Evolutionary conservation across 2,113 vertebrate genomes (phyloP), one percentile per base, ranked within the genome.

Genomic region (Rhombomys opimus): DNA sequence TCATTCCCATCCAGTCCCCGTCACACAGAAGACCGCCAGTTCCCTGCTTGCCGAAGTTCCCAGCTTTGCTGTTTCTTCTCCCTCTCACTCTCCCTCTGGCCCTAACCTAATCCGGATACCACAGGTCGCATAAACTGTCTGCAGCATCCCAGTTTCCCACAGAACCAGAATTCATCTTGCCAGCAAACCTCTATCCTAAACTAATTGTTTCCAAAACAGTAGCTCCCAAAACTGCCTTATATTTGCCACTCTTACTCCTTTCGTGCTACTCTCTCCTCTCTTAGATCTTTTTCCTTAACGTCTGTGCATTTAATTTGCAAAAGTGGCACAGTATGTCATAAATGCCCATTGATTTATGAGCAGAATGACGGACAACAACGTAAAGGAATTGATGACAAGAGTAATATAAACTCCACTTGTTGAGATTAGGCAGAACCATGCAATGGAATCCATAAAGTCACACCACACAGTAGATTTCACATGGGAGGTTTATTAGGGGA

Each of bases 361-460:
- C 76, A 15, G 59, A 65, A 77, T 82, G 70, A 73, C 30, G 68
- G 87, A 95, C 13, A 3, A 35, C 65, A 22, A 27, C 23, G 82
- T 65, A 59, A 92, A 65, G 38, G 12, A 89, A 63, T 41, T 90
- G 46, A 94, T 38, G 61, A 84, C 22, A 91, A 87, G 52, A 93
- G 92, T 32, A 84, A 75, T 52, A 75, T 32, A 88, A 54, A 65
- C n/a, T 81, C 46, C 32, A 80, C 57, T 15, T 13, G 57, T 57
- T 15, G 57, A 57, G 57, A 57, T 57, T 57, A 14, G 57, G 57
- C 57, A 15, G 57, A 57, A 57, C 57, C 15, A 57, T 57, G 57
- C 57, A 12, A 11, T 14, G 54, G 54, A 57, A 57, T 57, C 57
- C 57, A 57, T 57, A 13, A 57, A 57, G 57, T 57, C 57, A 57